Evolutionary conservation across 2,113 vertebrate genomes (phyloP).

Genomic region (Eulacestoma nigropectus): DNA sequence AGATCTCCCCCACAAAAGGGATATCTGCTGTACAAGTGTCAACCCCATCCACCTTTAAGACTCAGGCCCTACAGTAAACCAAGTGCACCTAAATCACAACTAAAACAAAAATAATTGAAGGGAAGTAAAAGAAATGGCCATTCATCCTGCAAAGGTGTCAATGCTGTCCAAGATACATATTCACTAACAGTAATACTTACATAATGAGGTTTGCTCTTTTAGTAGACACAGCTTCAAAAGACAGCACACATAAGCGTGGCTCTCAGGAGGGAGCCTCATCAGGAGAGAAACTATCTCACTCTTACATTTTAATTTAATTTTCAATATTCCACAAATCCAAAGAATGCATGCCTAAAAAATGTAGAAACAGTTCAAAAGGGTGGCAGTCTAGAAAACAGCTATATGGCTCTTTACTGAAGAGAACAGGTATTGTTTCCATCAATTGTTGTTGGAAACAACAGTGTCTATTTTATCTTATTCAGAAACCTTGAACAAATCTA

Average conservation of each 20-base stretch:
- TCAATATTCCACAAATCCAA: neutral
- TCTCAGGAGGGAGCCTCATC: no score
- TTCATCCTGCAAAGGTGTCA: neutral
- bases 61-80: neutral
- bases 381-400: neutral
- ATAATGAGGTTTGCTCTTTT: neutral
- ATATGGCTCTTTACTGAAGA: neutral
- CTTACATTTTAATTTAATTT: neutral
- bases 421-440: neutral
- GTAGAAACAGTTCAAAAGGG: neutral
- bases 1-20: neutral
- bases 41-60: neutral
- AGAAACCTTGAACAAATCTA: neutral
- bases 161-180: neutral
- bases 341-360: neutral
- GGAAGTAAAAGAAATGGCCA: neutral
- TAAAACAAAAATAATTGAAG: neutral
- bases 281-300: neutral
- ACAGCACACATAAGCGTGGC: neutral
- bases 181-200: neutral
- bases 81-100: neutral
- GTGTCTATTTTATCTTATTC: neutral
- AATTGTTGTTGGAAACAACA: neutral
- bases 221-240: neutral
- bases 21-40: neutral